Percentiles rank a stretch among this genome's conserved stretches.
Evolutionary conservation across 2,888 invertebrate species (phyloP).

Genomic region (Hedya salicella): DNA sequence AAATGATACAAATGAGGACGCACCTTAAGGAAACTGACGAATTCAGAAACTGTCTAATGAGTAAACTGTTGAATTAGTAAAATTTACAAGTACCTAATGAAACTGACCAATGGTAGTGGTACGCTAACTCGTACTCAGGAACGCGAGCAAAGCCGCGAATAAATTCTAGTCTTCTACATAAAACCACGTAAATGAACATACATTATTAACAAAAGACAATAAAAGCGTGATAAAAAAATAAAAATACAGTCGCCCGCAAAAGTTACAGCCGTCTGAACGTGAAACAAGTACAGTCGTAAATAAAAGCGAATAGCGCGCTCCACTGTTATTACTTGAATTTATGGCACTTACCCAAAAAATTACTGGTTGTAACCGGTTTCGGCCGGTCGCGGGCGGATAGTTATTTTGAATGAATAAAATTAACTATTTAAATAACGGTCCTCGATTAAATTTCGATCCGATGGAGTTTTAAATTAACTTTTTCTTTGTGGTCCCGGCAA

Average conservation of each 20-base stretch:
- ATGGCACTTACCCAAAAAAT: constrained; percentile 48
- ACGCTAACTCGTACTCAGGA: too few relatives aligned
- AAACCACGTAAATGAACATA: constrained; percentile 44
- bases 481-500: background rate
- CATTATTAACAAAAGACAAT: constrained; percentile 73
- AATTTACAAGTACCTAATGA: too few relatives aligned
- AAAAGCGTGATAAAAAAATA: constrained; percentile 68
- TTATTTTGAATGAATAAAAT: constrained; percentile 35
- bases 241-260: constrained; percentile 77
- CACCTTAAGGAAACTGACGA: too few relatives aligned
- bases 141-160: too few relatives aligned
- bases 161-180: too few relatives aligned
- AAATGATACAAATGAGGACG: too few relatives aligned
- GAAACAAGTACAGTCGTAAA: constrained; percentile 83
- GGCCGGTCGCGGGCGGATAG: constrained; percentile 21
- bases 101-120: too few relatives aligned
- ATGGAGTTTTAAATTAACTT: background rate
- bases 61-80: too few relatives aligned
- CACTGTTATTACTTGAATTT: constrained; percentile 64
- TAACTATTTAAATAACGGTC: constrained; percentile 20
- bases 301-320: constrained; percentile 81
- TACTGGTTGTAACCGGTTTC: constrained; percentile 43
- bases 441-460: background rate
- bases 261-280: constrained; percentile 77
- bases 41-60: too few relatives aligned